A percentile compares a stretch with the other conserved stretches of the same genome.
Conservation (phyloP, 2,888 invertebrate species). For the Pseudolycoriella hygida region DNA sequence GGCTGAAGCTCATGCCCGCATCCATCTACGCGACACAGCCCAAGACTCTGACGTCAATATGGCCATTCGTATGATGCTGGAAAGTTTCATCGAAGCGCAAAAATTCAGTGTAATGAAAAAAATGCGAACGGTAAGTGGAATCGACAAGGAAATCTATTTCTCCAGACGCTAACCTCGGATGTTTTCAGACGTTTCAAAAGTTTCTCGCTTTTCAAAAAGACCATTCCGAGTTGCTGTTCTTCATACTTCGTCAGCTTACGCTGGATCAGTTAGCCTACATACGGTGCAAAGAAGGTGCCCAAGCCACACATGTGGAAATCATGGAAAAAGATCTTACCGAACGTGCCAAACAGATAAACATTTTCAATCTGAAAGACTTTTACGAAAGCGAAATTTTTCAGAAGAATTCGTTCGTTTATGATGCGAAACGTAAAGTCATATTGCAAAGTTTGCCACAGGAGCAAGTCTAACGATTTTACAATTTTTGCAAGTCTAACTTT, state of each 20-base stretch:
- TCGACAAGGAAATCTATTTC: not conserved
- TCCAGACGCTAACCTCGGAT: no score
- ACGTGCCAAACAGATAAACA: conserved; percentile 82
- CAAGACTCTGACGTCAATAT: conserved; percentile 91
- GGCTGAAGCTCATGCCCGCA: conserved; percentile 91
- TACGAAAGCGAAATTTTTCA: conserved; percentile 82
- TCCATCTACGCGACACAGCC: conserved; percentile 83
- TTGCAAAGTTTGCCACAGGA: conserved; percentile 36
- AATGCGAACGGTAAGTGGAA: conserved; percentile 48
- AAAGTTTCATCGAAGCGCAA: conserved; percentile 97
- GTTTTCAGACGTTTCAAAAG: conserved; percentile 56
- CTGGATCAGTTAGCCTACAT: conserved; percentile 81
- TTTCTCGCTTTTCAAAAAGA: conserved; percentile 89
- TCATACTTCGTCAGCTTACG: conserved; percentile 81
- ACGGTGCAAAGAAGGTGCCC: conserved; percentile 44
- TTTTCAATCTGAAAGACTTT: conserved; percentile 75
- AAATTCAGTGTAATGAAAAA: conserved; percentile 95
- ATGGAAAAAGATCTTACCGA: conserved; percentile 68
- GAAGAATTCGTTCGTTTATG: conserved; percentile 73
- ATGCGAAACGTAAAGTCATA: conserved; percentile 67
- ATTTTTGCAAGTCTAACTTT: no score
- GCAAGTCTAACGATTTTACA: no score
- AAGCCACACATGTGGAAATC: conserved; percentile 61
- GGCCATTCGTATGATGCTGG: conserved; percentile 92
- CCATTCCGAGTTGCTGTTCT: conserved; percentile 88